These are phyloP conservation scores for Dromas ardeola DNA, from an alignment of 2,113 vertebrate genomes.

Conservation along the genomic window DNA sequence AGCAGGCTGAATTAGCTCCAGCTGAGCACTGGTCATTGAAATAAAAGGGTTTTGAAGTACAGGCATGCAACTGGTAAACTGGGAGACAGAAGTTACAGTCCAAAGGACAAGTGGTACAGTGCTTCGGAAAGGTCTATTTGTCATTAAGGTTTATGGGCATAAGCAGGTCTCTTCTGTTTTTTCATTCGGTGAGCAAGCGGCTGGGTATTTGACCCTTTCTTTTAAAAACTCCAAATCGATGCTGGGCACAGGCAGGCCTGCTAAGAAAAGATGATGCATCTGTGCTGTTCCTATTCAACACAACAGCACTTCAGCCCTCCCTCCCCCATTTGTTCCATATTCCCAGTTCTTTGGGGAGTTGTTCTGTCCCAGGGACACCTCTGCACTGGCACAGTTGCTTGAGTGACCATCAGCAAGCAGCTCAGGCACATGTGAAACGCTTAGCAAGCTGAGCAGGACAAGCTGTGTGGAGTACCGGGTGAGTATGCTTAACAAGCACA, in stretches of 20 bases:
- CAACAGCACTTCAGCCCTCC: neutral
- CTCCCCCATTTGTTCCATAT: neutral
- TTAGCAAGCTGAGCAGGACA: neutral
- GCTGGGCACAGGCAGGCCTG: neutral
- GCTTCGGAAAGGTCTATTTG: neutral
- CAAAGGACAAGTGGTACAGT: neutral
- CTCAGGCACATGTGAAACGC: neutral
- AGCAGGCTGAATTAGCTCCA: neutral
- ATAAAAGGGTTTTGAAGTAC: neutral
- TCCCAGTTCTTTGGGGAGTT: neutral
- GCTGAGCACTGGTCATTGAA: neutral
- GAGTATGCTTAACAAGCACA: neutral
- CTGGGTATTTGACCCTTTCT: neutral
- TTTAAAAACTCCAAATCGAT: neutral
- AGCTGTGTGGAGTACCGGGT: neutral
- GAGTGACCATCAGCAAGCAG: neutral
- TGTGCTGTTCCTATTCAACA: neutral
- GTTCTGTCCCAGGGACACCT: neutral
- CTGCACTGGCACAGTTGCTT: neutral
- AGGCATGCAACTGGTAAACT: neutral
- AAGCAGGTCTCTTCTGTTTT: neutral
- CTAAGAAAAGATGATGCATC: neutral
- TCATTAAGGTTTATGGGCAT: neutral
- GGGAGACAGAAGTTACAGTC: neutral
- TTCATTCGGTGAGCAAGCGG: accelerated